Evolutionary conservation across 1,140 invertebrate species (phyloP).

Genomic region (Heliconius hewitsoni): DNA sequence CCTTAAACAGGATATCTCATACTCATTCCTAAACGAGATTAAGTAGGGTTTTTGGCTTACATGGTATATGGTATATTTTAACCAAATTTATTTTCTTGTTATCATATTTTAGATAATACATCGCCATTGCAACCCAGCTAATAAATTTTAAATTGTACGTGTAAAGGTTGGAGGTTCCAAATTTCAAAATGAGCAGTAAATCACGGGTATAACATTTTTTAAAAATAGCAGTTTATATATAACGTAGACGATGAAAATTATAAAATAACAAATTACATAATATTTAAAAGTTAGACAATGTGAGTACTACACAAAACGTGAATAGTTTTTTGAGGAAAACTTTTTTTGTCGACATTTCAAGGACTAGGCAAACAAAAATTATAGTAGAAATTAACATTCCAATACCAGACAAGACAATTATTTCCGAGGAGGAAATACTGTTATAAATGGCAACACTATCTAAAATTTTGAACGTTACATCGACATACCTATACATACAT

Average conservation of each 20-base stretch:
- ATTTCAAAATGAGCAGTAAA: background rate
- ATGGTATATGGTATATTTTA: background rate
- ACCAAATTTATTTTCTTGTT: background rate
- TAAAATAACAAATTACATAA: no score
- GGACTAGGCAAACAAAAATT: no score
- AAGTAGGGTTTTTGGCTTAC: conserved; percentile 10
- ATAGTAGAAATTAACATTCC: background rate
- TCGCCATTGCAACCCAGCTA: background rate
- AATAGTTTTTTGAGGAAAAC: no score
- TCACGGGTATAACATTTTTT: background rate
- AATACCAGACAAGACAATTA: background rate
- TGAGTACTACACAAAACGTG: no score
- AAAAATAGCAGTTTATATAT: no score
- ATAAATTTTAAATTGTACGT: background rate
- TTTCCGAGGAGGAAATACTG: background rate
- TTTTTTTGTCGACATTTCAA: no score
- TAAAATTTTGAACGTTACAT: background rate
- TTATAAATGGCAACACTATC: background rate
- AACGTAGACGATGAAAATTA: no score
- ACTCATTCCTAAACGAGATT: background rate
- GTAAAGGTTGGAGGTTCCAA: background rate
- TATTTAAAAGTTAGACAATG: no score
- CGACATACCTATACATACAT: background rate
- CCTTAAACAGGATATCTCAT: conserved; percentile 5
- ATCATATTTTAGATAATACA: background rate